A percentile compares a stretch with the other conserved stretches of the same genome.
Evolutionary conservation across 1,140 invertebrate genomes (phyloP).

Genomic region (Bombus sibiricus): DNA sequence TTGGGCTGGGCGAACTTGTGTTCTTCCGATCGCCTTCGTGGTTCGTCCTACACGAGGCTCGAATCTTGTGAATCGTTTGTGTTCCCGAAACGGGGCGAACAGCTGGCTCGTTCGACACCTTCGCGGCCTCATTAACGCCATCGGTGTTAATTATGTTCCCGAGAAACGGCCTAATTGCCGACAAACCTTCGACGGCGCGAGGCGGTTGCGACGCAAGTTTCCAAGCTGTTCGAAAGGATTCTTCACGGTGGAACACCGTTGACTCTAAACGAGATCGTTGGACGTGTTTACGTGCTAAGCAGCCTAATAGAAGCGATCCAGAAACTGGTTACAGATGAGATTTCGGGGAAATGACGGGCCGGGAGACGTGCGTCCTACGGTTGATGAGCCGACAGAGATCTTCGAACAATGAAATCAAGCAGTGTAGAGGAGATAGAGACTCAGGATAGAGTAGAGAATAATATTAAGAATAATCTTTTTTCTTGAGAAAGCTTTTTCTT

Average conservation of each 20-base stretch:
- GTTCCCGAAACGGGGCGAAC: slow-evolving; percentile 63
- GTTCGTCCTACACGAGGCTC: too few species aligned
- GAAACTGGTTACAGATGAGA: slow-evolving; percentile 71
- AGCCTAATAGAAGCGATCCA: slow-evolving; percentile 74
- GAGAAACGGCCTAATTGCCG: slow-evolving; percentile 77
- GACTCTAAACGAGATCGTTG: slow-evolving; percentile 73
- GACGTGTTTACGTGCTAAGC: slow-evolving; percentile 77
- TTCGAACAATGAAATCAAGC: not conserved
- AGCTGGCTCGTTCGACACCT: slow-evolving; percentile 73
- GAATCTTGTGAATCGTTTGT: slow-evolving; percentile 31
- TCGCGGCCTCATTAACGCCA: slow-evolving; percentile 78
- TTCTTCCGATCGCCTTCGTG: not conserved
- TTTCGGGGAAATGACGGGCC: slow-evolving; percentile 67
- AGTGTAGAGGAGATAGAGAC: not conserved
- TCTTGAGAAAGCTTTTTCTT: not conserved
- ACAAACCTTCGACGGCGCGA: slow-evolving; percentile 66
- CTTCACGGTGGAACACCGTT: slow-evolving; percentile 7
- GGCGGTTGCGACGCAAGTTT: not conserved
- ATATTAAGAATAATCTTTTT: not conserved
- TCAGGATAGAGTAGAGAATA: not conserved
- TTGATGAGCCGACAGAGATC: not conserved
- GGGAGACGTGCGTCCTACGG: not conserved
- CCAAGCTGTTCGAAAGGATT: not conserved
- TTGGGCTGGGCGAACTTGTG: too few species aligned
- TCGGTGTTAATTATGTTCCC: slow-evolving; percentile 79